Conservation (phyloP, 1,140 invertebrate genomes). For the Hyles euphorbiae region DNA sequence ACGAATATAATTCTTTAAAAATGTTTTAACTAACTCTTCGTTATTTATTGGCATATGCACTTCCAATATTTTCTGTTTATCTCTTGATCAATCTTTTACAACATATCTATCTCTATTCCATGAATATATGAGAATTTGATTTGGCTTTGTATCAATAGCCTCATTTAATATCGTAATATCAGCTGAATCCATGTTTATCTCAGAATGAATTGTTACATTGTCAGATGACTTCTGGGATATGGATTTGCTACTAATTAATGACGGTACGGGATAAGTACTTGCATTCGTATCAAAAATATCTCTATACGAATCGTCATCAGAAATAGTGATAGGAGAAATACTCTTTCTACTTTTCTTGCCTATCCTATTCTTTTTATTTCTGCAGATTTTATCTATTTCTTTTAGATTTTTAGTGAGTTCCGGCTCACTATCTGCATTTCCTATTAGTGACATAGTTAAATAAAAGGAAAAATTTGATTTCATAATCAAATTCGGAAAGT, state of each 20-base stretch:
- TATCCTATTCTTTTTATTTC: too few species aligned
- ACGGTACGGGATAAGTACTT: too few species aligned
- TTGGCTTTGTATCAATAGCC: conserved; percentile 29
- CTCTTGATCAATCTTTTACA: conserved; percentile 22
- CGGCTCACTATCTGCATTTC: conserved; percentile 1
- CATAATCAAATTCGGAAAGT: too few species aligned
- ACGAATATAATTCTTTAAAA: conserved; percentile 7
- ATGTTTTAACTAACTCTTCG: conserved; percentile 10
- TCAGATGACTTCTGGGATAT: too few species aligned
- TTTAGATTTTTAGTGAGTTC: too few species aligned
- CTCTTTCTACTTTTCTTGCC: too few species aligned
- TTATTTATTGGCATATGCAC: conserved; percentile 12
- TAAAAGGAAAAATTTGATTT: too few species aligned
- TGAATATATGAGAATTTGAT: conserved; percentile 23
- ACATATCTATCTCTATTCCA: conserved; percentile 19
- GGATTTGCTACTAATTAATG: too few species aligned
- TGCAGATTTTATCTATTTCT: too few species aligned
- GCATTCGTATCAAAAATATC: too few species aligned
- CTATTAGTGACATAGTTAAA: conserved; percentile 13
- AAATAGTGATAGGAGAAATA: too few species aligned
- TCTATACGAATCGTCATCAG: too few species aligned
- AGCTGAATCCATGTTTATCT: conserved; percentile 14
- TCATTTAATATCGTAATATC: conserved; percentile 26
- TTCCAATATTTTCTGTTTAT: conserved; percentile 22
- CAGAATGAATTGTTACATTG: conserved; percentile 14